A percentile compares a stretch with the other conserved stretches of the same genome.
These are phyloP conservation scores for Myxocyprinus asiaticus DNA, from an alignment of 2,113 vertebrate species.

Conservation along the genomic window DNA sequence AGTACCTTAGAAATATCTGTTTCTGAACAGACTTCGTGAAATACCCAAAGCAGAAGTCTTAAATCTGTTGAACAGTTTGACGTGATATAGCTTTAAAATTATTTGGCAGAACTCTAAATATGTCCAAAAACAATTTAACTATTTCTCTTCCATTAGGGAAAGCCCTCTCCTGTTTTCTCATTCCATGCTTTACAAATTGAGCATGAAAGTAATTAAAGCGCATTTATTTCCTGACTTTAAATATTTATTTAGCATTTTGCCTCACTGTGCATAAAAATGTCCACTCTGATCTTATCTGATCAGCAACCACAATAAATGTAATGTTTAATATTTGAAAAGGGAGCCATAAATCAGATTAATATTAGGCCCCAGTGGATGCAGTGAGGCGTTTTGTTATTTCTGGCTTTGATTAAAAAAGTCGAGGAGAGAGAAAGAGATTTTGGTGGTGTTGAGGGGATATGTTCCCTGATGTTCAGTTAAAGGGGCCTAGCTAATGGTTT, in stretches of 20 bases:
- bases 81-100: conserved; percentile 51
- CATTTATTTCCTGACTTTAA: conserved; percentile 63
- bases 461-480: conserved; percentile 64
- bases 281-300: conserved; percentile 66
- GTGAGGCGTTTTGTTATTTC: conserved; percentile 59
- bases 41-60: conserved; percentile 4
- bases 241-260: conserved; percentile 68
- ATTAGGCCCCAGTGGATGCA: conserved; percentile 59
- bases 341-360: conserved; percentile 74
- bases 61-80: conserved; percentile 55
- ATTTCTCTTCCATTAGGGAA: neutral
- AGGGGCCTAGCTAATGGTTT: conserved; percentile 23
- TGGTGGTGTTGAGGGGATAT: conserved; percentile 53
- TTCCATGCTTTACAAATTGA: conserved; percentile 64
- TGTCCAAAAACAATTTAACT: neutral
- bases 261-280: conserved; percentile 73
- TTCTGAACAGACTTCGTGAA: conserved; percentile 43
- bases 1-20: conserved; percentile 42
- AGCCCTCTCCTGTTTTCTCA: conserved; percentile 52
- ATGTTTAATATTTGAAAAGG: conserved; percentile 71
- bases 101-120: conserved; percentile 9
- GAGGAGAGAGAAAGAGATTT: conserved; percentile 42
- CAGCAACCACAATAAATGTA: conserved; percentile 66
- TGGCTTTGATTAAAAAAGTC: conserved; percentile 73
- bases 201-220: conserved; percentile 71